Percentiles rank a stretch among this genome's conserved stretches.
phyloP scores from a whole-genome alignment of 2,888 invertebrate genomes.

The Calliphora vomitoria region DNA sequence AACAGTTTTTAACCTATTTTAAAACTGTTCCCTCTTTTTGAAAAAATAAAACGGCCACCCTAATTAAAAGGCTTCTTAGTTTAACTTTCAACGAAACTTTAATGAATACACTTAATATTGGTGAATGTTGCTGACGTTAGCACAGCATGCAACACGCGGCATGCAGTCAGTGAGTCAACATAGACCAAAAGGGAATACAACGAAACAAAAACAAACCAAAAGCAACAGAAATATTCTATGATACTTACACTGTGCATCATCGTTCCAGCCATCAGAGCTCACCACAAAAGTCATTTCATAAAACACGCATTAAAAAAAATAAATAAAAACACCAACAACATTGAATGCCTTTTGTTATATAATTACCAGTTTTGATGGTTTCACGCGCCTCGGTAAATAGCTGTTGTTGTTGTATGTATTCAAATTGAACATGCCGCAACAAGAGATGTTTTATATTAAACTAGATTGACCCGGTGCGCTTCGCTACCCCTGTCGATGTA shows the following conservation, averaged over 20 bases:
- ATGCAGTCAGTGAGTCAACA: constrained; percentile 53
- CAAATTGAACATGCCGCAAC: constrained; percentile 42
- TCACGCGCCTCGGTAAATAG: constrained; percentile 39
- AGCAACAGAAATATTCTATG: constrained; percentile 33
- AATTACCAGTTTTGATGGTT: constrained; percentile 67
- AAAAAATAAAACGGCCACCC: too few relatives aligned
- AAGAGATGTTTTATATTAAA: constrained; percentile 25
- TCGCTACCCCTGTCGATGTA: too few relatives aligned
- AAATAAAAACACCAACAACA: constrained; percentile 24
- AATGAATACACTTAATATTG: constrained; percentile 42
- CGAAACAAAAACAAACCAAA: constrained; percentile 19
- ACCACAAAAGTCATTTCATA: constrained; percentile 66
- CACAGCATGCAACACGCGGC: constrained; percentile 61
- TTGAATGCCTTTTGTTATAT: constrained; percentile 56
- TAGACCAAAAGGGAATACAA: constrained; percentile 39
- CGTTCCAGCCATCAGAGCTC: constrained; percentile 38
- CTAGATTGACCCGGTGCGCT: too few relatives aligned
- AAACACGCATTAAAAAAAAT: constrained; percentile 59
- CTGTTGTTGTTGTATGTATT: constrained; percentile 49
- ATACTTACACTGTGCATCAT: constrained; percentile 30
- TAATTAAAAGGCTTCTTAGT: background rate
- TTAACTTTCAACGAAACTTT: background rate
- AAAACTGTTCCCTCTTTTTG: too few relatives aligned
- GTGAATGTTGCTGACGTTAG: constrained; percentile 58
- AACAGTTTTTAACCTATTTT: too few relatives aligned